Evolutionary conservation across 53 echinoderm and acorn worm species (phyloP), one percentile per base, ranked within the genome.

Genomic region (Patiria pectinifera): DNA sequence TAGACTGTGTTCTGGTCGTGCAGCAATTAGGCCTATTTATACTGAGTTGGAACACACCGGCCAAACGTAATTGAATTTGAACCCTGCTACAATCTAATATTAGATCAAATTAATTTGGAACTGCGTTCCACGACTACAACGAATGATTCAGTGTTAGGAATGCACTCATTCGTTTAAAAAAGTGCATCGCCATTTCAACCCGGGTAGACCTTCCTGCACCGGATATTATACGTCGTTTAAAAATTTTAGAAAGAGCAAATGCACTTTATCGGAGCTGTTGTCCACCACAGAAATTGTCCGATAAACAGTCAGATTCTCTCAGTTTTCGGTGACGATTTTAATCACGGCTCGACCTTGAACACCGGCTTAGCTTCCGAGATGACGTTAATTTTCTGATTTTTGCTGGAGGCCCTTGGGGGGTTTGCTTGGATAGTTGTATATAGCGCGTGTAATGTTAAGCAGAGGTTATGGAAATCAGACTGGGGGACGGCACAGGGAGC

Each of bases 381-480:
- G 60, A 69, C 60, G 69, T 69, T 85, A 85, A 85, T 85, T 85
- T 85, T 85, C 69, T 16, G 66, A 58, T 44, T 79, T 86, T 86
- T 86, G 19, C 16, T 25, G 61, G 45, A 53, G 88, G 76, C 78
- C 11, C 43, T 48, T 60, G 78, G 58, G 25, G 13, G 58, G 46
- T 80, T 18, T 80, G 80, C 24, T 75, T 25, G 76, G 47, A 45
- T 66, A 11, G 66, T 18, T 66, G 66, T 14, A 14, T 12, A 12
- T 12, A 12, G 9, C 60, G 12, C 60, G 26, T 70, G 45, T n/a
- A 69, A 26, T 71, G 71, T 74, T 49, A 86, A 48, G 74, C 86
- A 23, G 78, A 24, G 48, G 61, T 88, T 87, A 87, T 87, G 87
- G 87, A 76, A 87, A 87, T 87, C 76, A 87, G 87, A 58, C 35